phyloP scores from a whole-genome alignment of 2,888 invertebrate species.

The Polyploca ridens region DNA sequence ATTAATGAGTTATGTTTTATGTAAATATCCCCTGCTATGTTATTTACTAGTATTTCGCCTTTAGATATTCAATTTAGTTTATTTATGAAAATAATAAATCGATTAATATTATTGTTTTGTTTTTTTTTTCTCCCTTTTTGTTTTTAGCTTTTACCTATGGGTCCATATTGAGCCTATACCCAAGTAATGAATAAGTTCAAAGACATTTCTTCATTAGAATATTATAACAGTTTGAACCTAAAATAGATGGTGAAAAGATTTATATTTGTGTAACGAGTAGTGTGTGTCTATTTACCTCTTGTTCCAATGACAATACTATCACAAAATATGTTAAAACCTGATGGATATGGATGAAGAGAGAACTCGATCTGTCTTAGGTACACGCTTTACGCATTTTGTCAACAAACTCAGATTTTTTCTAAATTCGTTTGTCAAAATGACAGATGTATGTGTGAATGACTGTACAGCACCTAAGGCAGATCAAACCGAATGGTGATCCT shows the following conservation, averaged over 20 bases:
- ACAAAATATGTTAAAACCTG: slow-evolving; percentile 30
- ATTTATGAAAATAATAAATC: slow-evolving; percentile 80
- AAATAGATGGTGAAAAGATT: slow-evolving; percentile 17
- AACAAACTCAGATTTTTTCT: background rate
- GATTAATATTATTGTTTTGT: slow-evolving; percentile 64
- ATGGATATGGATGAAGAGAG: background rate
- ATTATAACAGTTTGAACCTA: slow-evolving; percentile 15
- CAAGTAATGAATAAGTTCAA: slow-evolving; percentile 43
- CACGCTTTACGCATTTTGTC: background rate
- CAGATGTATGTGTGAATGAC: background rate
- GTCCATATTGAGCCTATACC: slow-evolving; percentile 57
- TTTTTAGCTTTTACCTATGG: slow-evolving; percentile 48
- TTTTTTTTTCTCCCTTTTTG: slow-evolving; percentile 48
- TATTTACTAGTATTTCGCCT: slow-evolving; percentile 72
- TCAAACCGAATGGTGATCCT: background rate
- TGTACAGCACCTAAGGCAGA: slow-evolving; percentile 1
- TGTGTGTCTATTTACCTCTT: slow-evolving; percentile 57
- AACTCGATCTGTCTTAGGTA: background rate
- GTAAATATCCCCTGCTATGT: slow-evolving; percentile 76
- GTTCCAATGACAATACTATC: slow-evolving; percentile 71
- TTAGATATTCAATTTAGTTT: slow-evolving; percentile 79
- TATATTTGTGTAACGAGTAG: slow-evolving; percentile 28
- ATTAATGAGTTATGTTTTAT: slow-evolving; percentile 67
- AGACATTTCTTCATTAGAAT: slow-evolving; percentile 19
- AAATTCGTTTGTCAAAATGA: background rate